phyloP scores from a whole-genome alignment of 2,888 invertebrate genomes.

The Cistogaster globosa region DNA sequence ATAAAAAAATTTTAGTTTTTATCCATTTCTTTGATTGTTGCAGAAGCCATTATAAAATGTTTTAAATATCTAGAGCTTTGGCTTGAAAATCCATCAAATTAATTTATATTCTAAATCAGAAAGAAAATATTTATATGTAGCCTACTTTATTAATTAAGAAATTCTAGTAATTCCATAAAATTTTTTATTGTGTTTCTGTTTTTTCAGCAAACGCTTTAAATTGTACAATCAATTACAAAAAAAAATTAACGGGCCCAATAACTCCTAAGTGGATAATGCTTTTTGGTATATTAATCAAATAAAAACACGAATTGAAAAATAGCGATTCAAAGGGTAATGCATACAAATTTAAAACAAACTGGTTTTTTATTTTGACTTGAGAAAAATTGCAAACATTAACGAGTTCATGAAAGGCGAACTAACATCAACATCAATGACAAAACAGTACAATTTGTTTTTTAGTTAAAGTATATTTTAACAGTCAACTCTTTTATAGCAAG shows the following conservation, averaged over 20 bases:
- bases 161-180: too few species aligned
- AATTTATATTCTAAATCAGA: too few species aligned
- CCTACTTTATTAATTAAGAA: too few species aligned
- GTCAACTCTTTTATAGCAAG: background rate
- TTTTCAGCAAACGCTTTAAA: too few species aligned
- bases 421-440: background rate
- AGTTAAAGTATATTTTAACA: background rate
- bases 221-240: background rate
- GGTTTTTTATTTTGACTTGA: background rate
- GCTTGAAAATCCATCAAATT: too few species aligned
- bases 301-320: background rate
- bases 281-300: slow-evolving; percentile 19
- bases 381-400: slow-evolving; percentile 4
- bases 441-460: too few species aligned
- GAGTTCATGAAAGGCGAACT: background rate
- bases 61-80: too few species aligned
- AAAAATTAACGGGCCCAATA: slow-evolving; percentile 21
- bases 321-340: background rate
- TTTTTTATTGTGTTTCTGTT: too few species aligned
- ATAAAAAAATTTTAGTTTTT: too few species aligned
- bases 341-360: background rate
- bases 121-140: too few species aligned
- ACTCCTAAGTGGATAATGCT: slow-evolving; percentile 14
- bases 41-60: too few species aligned
- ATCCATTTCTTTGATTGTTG: too few species aligned